Evolutionary conservation across 2,113 vertebrate species (phyloP).

Genomic region (Oceanites oceanicus): DNA sequence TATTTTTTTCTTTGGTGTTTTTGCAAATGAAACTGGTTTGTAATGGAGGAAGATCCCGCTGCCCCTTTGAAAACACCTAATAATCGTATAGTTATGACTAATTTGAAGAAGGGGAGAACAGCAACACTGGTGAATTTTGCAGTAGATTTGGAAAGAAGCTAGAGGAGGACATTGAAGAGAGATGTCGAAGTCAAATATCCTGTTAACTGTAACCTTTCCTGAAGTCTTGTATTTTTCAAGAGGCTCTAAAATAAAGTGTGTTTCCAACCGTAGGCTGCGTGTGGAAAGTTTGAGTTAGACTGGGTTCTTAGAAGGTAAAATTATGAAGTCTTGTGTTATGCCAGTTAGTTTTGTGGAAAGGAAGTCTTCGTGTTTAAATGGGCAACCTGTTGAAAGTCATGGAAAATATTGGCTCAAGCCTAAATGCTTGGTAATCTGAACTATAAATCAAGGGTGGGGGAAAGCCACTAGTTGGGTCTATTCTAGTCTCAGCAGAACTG

Average conservation of each 20-base stretch:
- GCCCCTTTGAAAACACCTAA: background rate
- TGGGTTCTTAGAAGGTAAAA: background rate
- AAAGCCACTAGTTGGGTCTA: background rate
- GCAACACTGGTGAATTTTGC: background rate
- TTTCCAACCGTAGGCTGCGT: background rate
- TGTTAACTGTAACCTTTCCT: background rate
- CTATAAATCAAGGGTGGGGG: accelerated
- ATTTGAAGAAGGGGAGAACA: background rate
- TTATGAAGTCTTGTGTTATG: background rate
- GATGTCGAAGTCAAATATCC: background rate
- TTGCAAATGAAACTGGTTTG: background rate
- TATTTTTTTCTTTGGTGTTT: background rate
- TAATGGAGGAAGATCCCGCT: background rate
- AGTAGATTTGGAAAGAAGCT: background rate
- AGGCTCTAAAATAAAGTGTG: background rate
- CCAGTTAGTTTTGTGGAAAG: background rate
- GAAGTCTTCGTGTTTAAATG: background rate
- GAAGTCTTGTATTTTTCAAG: background rate
- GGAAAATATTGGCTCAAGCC: background rate
- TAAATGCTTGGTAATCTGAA: background rate
- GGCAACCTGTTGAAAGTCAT: background rate
- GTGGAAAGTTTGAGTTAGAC: background rate
- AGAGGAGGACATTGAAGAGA: background rate
- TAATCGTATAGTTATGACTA: background rate
- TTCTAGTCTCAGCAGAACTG: background rate